A percentile compares a stretch with the other conserved stretches of the same genome.
These are phyloP conservation scores for Gryllus longicercus DNA, from an alignment of 2,888 invertebrate genomes.

Conservation along the genomic window DNA sequence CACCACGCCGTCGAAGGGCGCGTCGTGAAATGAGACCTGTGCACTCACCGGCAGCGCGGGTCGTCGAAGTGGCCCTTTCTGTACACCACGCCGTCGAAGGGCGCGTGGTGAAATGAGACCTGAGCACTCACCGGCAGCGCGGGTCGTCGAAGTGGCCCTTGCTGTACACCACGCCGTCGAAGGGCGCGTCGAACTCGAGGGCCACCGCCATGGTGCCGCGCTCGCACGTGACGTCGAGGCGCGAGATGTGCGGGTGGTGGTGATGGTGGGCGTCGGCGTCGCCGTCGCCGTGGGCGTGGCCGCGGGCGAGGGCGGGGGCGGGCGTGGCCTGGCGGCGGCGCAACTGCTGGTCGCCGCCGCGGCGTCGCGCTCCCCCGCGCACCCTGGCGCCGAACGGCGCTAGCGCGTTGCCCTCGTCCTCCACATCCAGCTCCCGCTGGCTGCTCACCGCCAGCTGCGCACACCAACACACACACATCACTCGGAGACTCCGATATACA, in stretches of 20 bases:
- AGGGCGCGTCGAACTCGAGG: conserved; percentile 61
- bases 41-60: conserved; percentile 60
- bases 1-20: conserved; percentile 66
- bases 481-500: too few species aligned
- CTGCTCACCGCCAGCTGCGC: conserved; percentile 36
- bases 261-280: conserved; percentile 35
- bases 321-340: background rate
- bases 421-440: conserved; percentile 24
- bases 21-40: too few species aligned
- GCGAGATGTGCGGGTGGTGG: conserved; percentile 53
- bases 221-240: conserved; percentile 62
- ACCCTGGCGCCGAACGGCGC: background rate
- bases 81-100: conserved; percentile 67
- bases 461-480: background rate
- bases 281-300: background rate
- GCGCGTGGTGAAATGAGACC: too few species aligned
- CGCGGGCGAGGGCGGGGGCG: conserved; percentile 20
- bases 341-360: background rate
- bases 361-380: background rate
- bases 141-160: conserved; percentile 64
- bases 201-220: conserved; percentile 58
- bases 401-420: conserved; percentile 3
- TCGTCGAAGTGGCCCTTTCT: conserved; percentile 66
- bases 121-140: too few species aligned
- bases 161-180: conserved; percentile 67